Percentiles rank a stretch among this genome's conserved stretches.
Conservation (phyloP, 1,140 invertebrate genomes). For the Heliothis subflexa region DNA sequence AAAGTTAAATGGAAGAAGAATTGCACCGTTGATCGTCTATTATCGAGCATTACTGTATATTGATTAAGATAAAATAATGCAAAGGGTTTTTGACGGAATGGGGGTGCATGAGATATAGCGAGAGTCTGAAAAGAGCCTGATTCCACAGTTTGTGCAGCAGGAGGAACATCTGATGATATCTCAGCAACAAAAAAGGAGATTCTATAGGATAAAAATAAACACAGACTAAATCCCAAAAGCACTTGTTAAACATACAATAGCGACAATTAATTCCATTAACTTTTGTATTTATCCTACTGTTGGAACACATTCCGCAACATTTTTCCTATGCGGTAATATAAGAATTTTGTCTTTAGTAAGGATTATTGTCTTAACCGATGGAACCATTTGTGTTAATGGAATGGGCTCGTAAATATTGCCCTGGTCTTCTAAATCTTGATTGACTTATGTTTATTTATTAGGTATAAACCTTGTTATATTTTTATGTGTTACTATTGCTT, state of each 20-base stretch:
- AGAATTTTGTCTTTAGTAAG: constrained; percentile 44
- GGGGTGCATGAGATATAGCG: no score
- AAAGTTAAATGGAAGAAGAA: no score
- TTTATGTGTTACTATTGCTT: background rate
- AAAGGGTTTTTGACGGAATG: no score
- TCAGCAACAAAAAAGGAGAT: no score
- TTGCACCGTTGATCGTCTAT: no score
- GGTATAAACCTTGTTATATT: constrained; percentile 33
- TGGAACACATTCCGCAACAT: constrained; percentile 2
- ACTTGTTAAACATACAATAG: background rate
- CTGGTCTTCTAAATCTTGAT: constrained; percentile 56
- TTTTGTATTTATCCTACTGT: background rate
- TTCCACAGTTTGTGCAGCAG: no score
- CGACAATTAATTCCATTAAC: background rate
- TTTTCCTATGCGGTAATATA: constrained; percentile 37
- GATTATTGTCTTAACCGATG: constrained; percentile 62
- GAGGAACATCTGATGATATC: no score
- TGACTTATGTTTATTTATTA: constrained; percentile 59
- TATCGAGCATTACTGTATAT: no score
- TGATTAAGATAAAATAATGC: no score
- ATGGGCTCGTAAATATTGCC: constrained; percentile 58
- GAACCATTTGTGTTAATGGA: constrained; percentile 62
- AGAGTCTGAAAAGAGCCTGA: no score
- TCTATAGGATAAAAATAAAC: no score
- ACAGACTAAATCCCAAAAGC: background rate